Conservation (phyloP, 2,797 vertebrate species). For the Rhinatrema bivittatum region DNA sequence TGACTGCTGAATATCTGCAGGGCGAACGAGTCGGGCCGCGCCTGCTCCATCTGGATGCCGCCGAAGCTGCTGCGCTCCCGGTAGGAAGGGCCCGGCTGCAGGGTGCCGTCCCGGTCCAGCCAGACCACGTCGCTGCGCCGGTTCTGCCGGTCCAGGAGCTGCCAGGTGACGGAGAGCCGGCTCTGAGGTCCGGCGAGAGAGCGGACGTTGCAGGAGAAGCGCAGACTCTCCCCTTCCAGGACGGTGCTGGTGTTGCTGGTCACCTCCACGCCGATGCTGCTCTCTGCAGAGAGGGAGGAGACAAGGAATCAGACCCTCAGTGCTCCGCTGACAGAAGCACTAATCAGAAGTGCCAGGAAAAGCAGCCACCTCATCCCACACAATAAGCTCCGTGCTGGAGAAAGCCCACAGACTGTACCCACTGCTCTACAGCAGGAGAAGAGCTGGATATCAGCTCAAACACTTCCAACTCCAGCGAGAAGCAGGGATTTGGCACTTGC, state of each 20-base stretch:
- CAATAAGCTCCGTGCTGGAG: too few relatives aligned
- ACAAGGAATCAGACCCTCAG: too few relatives aligned
- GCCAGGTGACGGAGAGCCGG: constrained; percentile 78
- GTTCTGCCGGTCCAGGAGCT: constrained; percentile 68
- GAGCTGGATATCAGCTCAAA: too few relatives aligned
- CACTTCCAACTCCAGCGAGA: too few relatives aligned
- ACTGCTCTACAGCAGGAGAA: too few relatives aligned
- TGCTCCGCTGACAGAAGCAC: too few relatives aligned
- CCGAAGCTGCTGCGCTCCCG: constrained; percentile 57
- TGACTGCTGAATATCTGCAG: constrained; percentile 62
- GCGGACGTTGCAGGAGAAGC: constrained; percentile 72
- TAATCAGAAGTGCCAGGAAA: too few relatives aligned
- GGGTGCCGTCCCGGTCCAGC: constrained; percentile 67
- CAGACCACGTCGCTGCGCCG: constrained; percentile 67
- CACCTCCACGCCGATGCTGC: constrained; percentile 83
- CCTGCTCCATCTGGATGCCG: constrained; percentile 61
- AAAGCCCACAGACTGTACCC: too few relatives aligned
- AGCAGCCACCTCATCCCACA: too few relatives aligned
- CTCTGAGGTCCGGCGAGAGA: constrained; percentile 53
- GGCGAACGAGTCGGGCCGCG: constrained; percentile 54
- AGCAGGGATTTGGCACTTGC: too few relatives aligned
- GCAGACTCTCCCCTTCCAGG: constrained; percentile 80
- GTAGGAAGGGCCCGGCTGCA: constrained; percentile 50
- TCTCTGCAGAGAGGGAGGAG: constrained; percentile 64
- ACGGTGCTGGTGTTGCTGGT: constrained; percentile 75